These are phyloP conservation scores for Drosophila quinaria DNA, from an alignment of 2,888 invertebrate species.

Conservation along the genomic window DNA sequence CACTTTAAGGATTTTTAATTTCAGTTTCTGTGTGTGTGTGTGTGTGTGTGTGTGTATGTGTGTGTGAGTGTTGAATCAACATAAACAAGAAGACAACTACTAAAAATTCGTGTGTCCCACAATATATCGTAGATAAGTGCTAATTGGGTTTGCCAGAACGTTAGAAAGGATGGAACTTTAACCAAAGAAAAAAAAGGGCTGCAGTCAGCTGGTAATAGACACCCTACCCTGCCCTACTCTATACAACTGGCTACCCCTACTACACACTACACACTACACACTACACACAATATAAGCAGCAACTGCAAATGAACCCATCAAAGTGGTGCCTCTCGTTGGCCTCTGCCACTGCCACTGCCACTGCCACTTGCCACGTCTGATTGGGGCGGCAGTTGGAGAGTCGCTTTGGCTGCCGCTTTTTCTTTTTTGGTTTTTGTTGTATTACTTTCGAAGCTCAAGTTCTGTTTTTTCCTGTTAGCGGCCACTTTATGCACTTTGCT, in stretches of 20 bases:
- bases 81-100: slow-evolving; percentile 39
- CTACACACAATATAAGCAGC: background rate
- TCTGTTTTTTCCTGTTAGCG: slow-evolving; percentile 21
- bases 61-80: slow-evolving; percentile 59
- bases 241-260: slow-evolving; percentile 29
- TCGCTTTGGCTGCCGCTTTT: slow-evolving; percentile 22
- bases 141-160: slow-evolving; percentile 67
- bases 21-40: background rate
- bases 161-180: background rate
- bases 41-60: slow-evolving; percentile 24
- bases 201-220: slow-evolving; percentile 71
- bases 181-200: slow-evolving; percentile 47
- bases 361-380: slow-evolving; percentile 12
- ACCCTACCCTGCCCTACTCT: slow-evolving; percentile 29
- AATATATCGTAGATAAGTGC: slow-evolving; percentile 70
- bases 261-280: background rate
- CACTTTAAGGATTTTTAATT: slow-evolving; percentile 61
- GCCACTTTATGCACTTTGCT: slow-evolving; percentile 69
- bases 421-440: background rate
- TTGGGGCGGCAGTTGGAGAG: slow-evolving; percentile 17
- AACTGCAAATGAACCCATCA: slow-evolving; percentile 62
- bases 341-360: slow-evolving; percentile 35
- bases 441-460: slow-evolving; percentile 22
- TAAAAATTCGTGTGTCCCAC: slow-evolving; percentile 59
- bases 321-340: slow-evolving; percentile 42